A percentile compares a stretch with the other conserved stretches of the same genome.
Conservation (phyloP, 1,140 invertebrate genomes). For the Cataglyphis hispanica region DNA sequence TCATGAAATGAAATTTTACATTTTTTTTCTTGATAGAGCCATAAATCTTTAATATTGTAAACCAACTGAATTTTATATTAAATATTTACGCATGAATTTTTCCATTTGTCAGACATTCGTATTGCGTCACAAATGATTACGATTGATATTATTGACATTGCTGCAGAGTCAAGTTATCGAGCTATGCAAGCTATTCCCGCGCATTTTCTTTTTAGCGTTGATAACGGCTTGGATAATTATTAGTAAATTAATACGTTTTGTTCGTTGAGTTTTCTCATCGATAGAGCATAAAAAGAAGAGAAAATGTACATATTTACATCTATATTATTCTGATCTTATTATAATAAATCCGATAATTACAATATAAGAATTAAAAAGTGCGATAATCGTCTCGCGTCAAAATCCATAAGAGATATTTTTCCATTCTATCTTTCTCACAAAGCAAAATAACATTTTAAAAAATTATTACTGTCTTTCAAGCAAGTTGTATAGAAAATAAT, state of each 20-base stretch:
- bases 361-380: too few species aligned
- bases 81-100: not conserved
- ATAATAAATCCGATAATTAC: too few species aligned
- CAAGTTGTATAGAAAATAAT: not conserved
- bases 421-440: not conserved
- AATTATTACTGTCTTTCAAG: not conserved
- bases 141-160: not conserved
- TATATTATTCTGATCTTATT: not conserved
- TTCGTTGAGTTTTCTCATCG: not conserved
- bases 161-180: not conserved
- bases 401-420: not conserved
- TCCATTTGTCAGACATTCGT: not conserved
- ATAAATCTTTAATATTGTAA: slow-evolving; percentile 9
- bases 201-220: slow-evolving; percentile 47
- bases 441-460: not conserved
- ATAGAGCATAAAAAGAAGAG: not conserved
- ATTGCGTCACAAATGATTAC: not conserved
- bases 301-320: not conserved
- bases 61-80: not conserved
- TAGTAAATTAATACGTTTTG: slow-evolving; percentile 39
- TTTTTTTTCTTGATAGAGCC: slow-evolving; percentile 6
- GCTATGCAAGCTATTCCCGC: not conserved
- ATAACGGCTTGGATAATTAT: slow-evolving; percentile 53
- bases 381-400: not conserved
- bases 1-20: not conserved